Conservation (phyloP, 2,888 invertebrate genomes). For the Argyresthia goedartella region DNA sequence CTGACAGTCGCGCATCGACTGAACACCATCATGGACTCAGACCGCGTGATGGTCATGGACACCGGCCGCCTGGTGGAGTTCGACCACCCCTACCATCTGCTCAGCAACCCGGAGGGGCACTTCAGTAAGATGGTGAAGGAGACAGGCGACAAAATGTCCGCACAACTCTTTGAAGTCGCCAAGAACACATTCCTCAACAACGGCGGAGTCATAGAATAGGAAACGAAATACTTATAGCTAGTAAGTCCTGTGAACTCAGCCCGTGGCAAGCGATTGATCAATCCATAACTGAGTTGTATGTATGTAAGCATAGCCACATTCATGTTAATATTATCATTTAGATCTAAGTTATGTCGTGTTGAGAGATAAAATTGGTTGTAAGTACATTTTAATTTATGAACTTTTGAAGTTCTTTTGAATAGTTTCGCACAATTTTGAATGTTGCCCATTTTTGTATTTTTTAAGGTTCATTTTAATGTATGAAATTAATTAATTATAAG, state of each 20-base stretch:
- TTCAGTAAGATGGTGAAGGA: constrained; percentile 80
- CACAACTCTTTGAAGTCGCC: constrained; percentile 52
- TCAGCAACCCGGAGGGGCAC: constrained; percentile 71
- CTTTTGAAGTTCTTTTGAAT: background rate
- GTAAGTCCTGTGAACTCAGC: no score
- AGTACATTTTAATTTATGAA: constrained; percentile 1
- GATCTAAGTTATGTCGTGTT: background rate
- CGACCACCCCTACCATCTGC: constrained; percentile 76
- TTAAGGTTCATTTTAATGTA: background rate
- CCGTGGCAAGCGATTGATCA: no score
- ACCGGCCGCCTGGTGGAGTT: constrained; percentile 82
- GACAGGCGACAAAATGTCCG: constrained; percentile 71
- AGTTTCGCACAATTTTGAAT: background rate
- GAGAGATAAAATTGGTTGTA: background rate
- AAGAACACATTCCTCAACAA: constrained; percentile 51
- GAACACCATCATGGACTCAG: constrained; percentile 94
- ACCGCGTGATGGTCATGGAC: constrained; percentile 89
- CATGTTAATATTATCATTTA: background rate
- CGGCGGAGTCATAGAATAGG: constrained; percentile 46
- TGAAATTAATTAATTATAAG: background rate
- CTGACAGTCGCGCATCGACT: constrained; percentile 92
- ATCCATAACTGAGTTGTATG: no score
- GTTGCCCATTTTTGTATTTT: background rate
- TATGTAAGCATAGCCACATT: background rate
- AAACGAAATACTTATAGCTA: background rate